Evolutionary conservation across 2,797 vertebrate genomes (phyloP).

Genomic region (Eulemur rubriventer): DNA sequence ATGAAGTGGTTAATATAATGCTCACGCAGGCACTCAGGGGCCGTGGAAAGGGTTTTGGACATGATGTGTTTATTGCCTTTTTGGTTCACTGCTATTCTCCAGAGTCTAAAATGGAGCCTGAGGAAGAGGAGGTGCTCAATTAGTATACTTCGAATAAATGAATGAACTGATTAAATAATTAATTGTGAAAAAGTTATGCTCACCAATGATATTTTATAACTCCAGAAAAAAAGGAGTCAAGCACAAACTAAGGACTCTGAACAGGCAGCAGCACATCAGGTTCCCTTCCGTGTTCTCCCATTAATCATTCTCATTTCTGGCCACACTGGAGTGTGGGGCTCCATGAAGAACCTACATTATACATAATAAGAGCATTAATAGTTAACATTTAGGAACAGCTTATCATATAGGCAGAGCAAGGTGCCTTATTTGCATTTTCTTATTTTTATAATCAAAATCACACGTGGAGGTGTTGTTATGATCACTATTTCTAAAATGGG

Average conservation of each 20-base stretch:
- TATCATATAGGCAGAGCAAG: neutral
- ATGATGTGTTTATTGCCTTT: neutral
- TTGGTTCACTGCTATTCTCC: neutral
- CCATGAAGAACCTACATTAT: neutral
- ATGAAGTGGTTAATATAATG: neutral
- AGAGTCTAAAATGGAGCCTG: neutral
- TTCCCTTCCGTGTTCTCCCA: neutral
- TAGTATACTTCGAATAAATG: neutral
- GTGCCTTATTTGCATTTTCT: neutral
- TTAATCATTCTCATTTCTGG: neutral
- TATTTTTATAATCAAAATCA: neutral
- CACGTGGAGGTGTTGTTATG: neutral
- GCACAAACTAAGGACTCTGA: neutral
- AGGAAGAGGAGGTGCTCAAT: neutral
- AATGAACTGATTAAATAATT: neutral
- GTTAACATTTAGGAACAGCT: neutral
- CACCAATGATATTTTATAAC: fast-evolving
- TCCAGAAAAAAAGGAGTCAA: neutral
- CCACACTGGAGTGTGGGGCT: neutral
- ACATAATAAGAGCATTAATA: neutral
- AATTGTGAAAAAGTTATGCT: neutral
- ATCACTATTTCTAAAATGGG: neutral
- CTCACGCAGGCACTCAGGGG: neutral
- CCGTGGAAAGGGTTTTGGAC: neutral
- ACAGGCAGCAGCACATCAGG: too few relatives aligned